Evolutionary conservation across 2,113 vertebrate species (phyloP), one percentile per base, ranked within the genome.

Genomic region (Chunga burmeisteri): DNA sequence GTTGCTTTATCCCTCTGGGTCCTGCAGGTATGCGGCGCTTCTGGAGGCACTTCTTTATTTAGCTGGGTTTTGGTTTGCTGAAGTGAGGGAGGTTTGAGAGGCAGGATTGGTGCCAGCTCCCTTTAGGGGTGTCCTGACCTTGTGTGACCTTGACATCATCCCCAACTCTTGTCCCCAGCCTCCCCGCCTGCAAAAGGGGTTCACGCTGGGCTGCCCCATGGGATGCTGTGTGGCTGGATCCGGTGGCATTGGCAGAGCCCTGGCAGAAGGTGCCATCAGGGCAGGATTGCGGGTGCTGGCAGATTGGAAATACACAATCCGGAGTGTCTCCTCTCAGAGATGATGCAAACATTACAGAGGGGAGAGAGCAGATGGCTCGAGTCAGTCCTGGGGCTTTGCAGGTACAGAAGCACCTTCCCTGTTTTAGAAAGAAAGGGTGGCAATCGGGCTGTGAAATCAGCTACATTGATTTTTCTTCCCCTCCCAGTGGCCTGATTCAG

Each of bases 61-160:
- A 18, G 15, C 74, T 26, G 34, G 13, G 61, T 0, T 53, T 49
- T 38, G 81, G 26, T 29, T 81, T 40, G 50, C 38, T 40, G 6
- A 88, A 70, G 30, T 14, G 55, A 93, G 75, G 40, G 18, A 52
- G 40, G 46, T 40, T 73, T 13, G 50, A 38, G 32, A 38, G 42
- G 49, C 86, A 80, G 32, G 36, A 58, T n/a, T 15, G 38, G 14
- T 58, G 59, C 19, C 56, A 63, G 81, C 32, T 38, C 9, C 18
- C 13, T 56, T 53, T 22, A 49, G 65, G 27, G 47, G 13, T 72
- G 46, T 6, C 55, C 61, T 85, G 93, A 89, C 80, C 92, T 95
- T 95, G 81, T 11, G 23, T 85, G 95, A 92, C 97, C 93, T 95
- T 94, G 94, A 50, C 55, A 65, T 52, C 23, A 29, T 11, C 27